A percentile compares a stretch with the other conserved stretches of the same genome.
These are phyloP conservation scores for Blastobasis adustella DNA, from an alignment of 2,888 invertebrate species.

Conservation along the genomic window DNA sequence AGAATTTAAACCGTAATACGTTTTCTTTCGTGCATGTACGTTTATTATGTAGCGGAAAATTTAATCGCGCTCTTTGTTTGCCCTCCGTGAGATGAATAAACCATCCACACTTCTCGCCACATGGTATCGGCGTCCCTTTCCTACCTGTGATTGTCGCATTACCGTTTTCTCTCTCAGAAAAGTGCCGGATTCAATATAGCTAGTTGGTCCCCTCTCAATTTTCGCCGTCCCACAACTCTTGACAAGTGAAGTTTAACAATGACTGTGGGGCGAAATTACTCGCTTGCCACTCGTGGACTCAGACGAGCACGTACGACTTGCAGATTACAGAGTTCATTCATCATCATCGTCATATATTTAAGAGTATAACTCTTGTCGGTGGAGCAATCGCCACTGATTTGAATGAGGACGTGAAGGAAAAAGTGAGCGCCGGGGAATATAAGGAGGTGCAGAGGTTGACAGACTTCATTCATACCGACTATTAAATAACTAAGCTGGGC, in stretches of 20 bases:
- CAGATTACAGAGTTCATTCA: not conserved
- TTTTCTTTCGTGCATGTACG: slow-evolving; percentile 43
- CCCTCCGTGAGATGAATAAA: slow-evolving; percentile 60
- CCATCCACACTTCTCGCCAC: slow-evolving; percentile 35
- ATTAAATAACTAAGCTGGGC: too few relatives aligned
- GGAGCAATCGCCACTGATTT: too few relatives aligned
- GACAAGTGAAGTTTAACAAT: slow-evolving; percentile 31
- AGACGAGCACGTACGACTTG: not conserved
- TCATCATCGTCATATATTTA: not conserved
- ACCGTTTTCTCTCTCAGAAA: slow-evolving; percentile 34
- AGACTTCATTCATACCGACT: too few relatives aligned
- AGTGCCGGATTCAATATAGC: slow-evolving; percentile 38
- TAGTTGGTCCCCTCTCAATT: slow-evolving; percentile 33
- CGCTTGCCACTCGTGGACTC: not conserved
- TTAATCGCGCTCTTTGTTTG: slow-evolving; percentile 60
- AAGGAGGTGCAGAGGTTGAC: too few relatives aligned
- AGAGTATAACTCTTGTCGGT: too few relatives aligned
- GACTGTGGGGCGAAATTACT: slow-evolving; percentile 11
- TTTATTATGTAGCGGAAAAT: slow-evolving; percentile 65
- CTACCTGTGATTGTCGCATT: slow-evolving; percentile 17
- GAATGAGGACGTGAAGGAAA: too few relatives aligned
- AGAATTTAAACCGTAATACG: slow-evolving; percentile 22
- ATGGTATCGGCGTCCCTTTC: slow-evolving; percentile 25
- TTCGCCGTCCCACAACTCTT: slow-evolving; percentile 38
- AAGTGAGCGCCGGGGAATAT: too few relatives aligned